Conservation (phyloP, 2,113 vertebrate genomes). For the Crypturellus undulatus region DNA sequence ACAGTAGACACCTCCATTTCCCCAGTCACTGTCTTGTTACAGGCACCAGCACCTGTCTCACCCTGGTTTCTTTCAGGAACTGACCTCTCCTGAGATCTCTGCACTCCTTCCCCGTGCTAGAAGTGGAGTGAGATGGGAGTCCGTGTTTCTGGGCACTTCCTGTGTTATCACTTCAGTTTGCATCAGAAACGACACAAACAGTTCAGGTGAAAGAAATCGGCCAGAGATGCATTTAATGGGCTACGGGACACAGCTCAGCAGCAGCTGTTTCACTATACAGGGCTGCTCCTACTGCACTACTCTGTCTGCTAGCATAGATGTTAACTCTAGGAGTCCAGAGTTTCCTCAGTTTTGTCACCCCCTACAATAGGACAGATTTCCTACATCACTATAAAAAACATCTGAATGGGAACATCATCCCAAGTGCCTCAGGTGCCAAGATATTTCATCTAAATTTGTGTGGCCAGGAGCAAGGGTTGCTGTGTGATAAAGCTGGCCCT, state of each 20-base stretch:
- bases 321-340: rapidly evolving
- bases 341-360: neutral
- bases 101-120: neutral
- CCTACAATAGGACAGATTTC: neutral
- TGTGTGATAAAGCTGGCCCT: neutral
- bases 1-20: neutral
- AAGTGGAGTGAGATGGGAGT: neutral
- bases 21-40: rapidly evolving
- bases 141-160: neutral
- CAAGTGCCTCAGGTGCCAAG: neutral
- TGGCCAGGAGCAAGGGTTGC: neutral
- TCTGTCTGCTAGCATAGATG: neutral
- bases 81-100: neutral
- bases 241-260: neutral
- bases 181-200: neutral
- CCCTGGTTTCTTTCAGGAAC: neutral
- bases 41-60: neutral
- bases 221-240: neutral
- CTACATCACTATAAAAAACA: neutral
- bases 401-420: neutral
- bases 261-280: neutral
- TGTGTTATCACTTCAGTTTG: neutral
- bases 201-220: neutral
- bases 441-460: neutral
- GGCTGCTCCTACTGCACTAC: neutral